These are phyloP conservation scores for Salticus scenicus DNA, from an alignment of 2,888 invertebrate genomes.

Conservation along the genomic window DNA sequence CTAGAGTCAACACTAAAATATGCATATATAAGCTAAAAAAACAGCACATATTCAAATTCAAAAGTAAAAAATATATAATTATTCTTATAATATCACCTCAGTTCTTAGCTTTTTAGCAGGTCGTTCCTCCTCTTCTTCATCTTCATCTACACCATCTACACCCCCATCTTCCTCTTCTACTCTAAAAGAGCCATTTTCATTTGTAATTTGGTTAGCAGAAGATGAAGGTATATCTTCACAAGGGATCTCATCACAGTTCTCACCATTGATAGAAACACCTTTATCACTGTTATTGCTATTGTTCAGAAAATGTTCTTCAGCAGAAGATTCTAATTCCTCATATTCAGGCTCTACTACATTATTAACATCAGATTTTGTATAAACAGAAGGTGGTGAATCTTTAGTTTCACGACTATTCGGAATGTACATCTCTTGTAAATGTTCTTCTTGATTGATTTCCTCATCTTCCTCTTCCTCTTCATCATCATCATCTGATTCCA, in stretches of 20 bases:
- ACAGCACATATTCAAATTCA: too few relatives aligned
- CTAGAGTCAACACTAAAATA: too few relatives aligned
- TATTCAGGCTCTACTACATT: neutral
- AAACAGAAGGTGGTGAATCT: neutral
- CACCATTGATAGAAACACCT: neutral
- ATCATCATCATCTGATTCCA: neutral
- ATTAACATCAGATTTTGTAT: neutral
- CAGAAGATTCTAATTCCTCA: neutral
- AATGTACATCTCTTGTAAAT: neutral
- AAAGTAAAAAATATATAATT: neutral
- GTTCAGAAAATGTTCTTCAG: neutral
- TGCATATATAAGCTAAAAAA: too few relatives aligned
- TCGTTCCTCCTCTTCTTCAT: neutral
- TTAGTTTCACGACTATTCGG: neutral
- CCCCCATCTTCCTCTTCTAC: neutral
- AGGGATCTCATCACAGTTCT: neutral
- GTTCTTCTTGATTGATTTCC: neutral
- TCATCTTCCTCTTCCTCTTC: neutral
- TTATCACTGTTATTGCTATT: neutral
- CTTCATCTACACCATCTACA: neutral
- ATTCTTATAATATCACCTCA: neutral
- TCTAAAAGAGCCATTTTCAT: neutral
- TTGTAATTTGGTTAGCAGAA: neutral
- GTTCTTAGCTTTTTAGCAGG: neutral
- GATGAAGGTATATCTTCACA: neutral